phyloP scores from a whole-genome alignment of 2,888 invertebrate species.

The Hermaeophaga mercurialis region DNA sequence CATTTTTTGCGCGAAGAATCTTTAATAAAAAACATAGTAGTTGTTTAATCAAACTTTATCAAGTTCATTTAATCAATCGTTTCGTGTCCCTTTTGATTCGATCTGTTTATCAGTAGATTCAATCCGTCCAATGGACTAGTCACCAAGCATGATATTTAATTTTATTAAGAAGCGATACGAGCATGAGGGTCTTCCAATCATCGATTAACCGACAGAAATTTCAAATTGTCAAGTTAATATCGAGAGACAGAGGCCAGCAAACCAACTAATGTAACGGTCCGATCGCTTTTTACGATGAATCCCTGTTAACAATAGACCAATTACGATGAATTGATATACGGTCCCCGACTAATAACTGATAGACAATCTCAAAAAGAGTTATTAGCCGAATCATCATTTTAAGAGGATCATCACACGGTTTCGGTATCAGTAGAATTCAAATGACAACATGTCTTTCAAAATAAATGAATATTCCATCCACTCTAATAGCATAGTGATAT shows the following conservation, averaged over 20 bases:
- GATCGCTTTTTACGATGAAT: constrained; percentile 19
- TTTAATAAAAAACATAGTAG: too few species aligned
- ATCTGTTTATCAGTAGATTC: background rate
- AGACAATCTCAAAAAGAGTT: constrained; percentile 12
- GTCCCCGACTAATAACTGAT: constrained; percentile 29
- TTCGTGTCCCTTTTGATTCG: background rate
- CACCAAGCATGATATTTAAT: constrained; percentile 13
- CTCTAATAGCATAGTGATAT: too few species aligned
- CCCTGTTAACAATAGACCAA: constrained; percentile 31
- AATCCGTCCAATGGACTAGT: constrained; percentile 1
- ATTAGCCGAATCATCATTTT: constrained; percentile 1
- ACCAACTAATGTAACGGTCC: constrained; percentile 11
- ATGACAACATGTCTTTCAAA: too few species aligned
- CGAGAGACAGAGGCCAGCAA: background rate
- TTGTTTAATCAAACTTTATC: too few species aligned
- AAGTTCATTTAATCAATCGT: background rate
- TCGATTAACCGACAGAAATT: constrained; percentile 4
- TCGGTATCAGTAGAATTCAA: too few species aligned
- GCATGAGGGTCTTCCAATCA: constrained; percentile 12
- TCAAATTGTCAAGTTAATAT: background rate
- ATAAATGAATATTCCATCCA: too few species aligned
- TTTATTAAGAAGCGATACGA: constrained; percentile 6
- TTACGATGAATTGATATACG: constrained; percentile 32
- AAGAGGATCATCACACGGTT: background rate
- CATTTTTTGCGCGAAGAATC: too few species aligned